A percentile compares a stretch with the other conserved stretches of the same genome.
Evolutionary conservation across 2,113 vertebrate species (phyloP).

Genomic region (Tachycineta bicolor): DNA sequence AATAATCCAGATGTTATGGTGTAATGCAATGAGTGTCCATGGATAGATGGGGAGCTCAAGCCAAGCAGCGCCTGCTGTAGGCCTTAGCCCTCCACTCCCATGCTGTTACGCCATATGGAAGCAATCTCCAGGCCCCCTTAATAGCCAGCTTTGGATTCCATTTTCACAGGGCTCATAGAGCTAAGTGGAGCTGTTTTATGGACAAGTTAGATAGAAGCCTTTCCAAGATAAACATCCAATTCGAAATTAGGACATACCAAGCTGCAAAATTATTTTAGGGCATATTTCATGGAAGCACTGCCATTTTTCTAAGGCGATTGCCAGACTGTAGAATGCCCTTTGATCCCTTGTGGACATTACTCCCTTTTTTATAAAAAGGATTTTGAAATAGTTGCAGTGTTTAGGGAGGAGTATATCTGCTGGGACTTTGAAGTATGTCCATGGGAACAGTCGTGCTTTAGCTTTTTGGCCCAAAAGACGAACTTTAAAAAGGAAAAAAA

Average conservation of each 20-base stretch:
- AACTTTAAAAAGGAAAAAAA: slow-evolving; percentile 44
- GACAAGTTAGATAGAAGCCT: slow-evolving; percentile 95
- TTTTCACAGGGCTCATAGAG: slow-evolving; percentile 95
- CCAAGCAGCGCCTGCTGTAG: slow-evolving; percentile 89
- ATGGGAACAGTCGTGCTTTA: slow-evolving; percentile 73
- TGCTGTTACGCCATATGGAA: slow-evolving; percentile 99
- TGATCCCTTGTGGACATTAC: slow-evolving; percentile 88
- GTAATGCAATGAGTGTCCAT: slow-evolving; percentile 94
- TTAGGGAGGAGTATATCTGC: slow-evolving; percentile 79
- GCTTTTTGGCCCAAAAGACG: slow-evolving; percentile 68
- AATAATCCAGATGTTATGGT: slow-evolving; percentile 99
- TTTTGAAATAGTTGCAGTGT: slow-evolving; percentile 79
- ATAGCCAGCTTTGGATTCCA: slow-evolving; percentile 93
- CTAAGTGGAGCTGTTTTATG: slow-evolving; percentile 99
- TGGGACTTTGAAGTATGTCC: slow-evolving; percentile 80
- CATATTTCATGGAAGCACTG: slow-evolving; percentile 92
- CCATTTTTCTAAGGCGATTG: slow-evolving; percentile 90
- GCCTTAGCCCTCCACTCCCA: slow-evolving; percentile 86
- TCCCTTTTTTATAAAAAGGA: slow-evolving; percentile 79
- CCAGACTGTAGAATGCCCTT: slow-evolving; percentile 88
- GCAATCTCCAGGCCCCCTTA: slow-evolving; percentile 93
- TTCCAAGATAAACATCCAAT: slow-evolving; percentile 99
- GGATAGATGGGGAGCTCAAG: slow-evolving; percentile 87
- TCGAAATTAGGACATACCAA: slow-evolving; percentile 83
- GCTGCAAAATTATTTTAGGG: slow-evolving; percentile 85